Conservation (phyloP, 2,888 invertebrate species). For the Phrixothrix hirtus region DNA sequence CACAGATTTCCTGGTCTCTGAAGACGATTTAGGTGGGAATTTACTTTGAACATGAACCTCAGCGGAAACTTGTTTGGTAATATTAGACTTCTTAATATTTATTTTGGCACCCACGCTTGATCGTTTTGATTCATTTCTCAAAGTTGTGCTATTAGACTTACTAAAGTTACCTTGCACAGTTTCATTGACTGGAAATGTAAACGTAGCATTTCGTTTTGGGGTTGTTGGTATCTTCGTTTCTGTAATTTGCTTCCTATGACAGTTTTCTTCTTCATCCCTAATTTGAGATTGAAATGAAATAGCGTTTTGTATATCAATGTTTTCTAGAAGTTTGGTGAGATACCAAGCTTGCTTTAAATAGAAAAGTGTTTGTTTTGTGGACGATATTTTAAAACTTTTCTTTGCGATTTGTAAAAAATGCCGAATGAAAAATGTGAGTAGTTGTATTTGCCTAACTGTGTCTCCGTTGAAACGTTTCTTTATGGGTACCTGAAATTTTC, state of each 20-base stretch:
- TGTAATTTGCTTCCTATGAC: slow-evolving; percentile 56
- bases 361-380: slow-evolving; percentile 64
- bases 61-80: not conserved
- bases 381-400: slow-evolving; percentile 65
- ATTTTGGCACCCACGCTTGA: not conserved
- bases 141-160: not conserved
- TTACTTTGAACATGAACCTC: not conserved
- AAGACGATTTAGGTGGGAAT: too few species aligned
- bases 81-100: not conserved
- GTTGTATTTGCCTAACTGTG: slow-evolving; percentile 25
- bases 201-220: slow-evolving; percentile 35
- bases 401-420: slow-evolving; percentile 74
- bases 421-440: slow-evolving; percentile 71
- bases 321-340: slow-evolving; percentile 64
- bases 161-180: slow-evolving; percentile 30
- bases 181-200: slow-evolving; percentile 13
- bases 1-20: too few species aligned
- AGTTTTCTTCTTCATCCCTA: slow-evolving; percentile 58
- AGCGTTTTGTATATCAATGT: slow-evolving; percentile 62
- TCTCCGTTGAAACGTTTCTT: slow-evolving; percentile 5
- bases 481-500: slow-evolving; percentile 6
- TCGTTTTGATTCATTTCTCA: not conserved
- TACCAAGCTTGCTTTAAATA: slow-evolving; percentile 74
- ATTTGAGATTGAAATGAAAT: slow-evolving; percentile 62
- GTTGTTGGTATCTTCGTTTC: slow-evolving; percentile 32